A percentile compares a stretch with the other conserved stretches of the same genome.
Evolutionary conservation across 2,113 vertebrate genomes (phyloP).

Genomic region (Copsychus sechellarum): DNA sequence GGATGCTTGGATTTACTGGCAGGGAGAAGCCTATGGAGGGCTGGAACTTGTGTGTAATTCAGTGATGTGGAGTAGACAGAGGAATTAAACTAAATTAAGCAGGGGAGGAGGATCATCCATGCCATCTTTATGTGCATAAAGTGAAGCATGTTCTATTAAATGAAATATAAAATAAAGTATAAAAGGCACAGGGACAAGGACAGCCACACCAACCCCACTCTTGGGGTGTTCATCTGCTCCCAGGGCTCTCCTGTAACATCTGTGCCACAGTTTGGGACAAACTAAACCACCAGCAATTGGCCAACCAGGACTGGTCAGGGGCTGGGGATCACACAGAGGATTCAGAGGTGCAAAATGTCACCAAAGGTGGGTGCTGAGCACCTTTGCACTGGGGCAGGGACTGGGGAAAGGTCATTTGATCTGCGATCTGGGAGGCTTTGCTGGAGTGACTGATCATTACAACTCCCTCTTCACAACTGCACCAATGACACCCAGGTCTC

Average conservation of each 20-base stretch:
- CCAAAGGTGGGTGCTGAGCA: background rate
- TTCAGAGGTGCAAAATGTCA: background rate
- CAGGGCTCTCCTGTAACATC: background rate
- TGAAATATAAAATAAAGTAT: background rate
- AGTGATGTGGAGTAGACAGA: background rate
- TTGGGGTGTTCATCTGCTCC: no score
- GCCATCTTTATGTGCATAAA: background rate
- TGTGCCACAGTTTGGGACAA: background rate
- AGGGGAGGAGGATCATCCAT: background rate
- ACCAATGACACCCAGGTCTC: background rate
- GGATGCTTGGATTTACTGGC: background rate
- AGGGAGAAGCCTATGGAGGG: background rate
- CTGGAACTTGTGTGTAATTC: background rate
- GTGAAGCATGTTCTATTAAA: background rate
- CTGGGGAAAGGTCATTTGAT: background rate
- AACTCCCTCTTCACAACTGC: background rate
- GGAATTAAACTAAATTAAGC: background rate
- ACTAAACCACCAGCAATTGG: background rate
- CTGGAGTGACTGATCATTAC: background rate
- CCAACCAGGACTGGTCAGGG: background rate
- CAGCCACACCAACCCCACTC: fast-evolving
- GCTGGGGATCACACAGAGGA: background rate
- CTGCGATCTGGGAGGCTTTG: background rate
- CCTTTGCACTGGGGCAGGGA: background rate
- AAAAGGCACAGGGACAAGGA: background rate